These are phyloP conservation scores for Syndactyla subalaris DNA, from an alignment of 2,797 vertebrate species.

Conservation along the genomic window DNA sequence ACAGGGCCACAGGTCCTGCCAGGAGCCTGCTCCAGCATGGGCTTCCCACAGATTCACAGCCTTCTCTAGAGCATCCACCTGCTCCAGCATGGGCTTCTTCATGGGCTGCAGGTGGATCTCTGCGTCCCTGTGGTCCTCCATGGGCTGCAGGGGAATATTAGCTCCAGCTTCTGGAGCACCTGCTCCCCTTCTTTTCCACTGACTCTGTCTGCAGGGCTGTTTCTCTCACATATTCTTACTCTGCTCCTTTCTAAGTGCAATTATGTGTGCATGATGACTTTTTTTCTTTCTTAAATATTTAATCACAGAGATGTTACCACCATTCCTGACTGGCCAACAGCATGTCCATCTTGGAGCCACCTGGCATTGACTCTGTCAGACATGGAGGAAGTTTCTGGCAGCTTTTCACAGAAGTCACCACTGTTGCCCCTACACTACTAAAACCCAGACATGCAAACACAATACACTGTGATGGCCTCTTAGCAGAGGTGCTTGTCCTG, in stretches of 20 bases:
- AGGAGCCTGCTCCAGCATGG: background rate
- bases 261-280: background rate
- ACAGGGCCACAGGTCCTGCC: background rate
- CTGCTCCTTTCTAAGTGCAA: background rate
- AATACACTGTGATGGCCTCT: background rate
- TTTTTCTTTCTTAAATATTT: background rate
- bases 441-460: background rate
- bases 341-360: background rate
- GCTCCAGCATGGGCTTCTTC: background rate
- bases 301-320: background rate
- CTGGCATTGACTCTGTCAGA: background rate
- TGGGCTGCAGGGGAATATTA: rapidly evolving
- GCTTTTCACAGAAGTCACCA: background rate
- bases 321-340: rapidly evolving
- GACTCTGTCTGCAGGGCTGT: background rate
- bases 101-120: too few relatives aligned
- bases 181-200: background rate
- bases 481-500: background rate
- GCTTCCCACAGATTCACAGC: background rate
- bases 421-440: too few relatives aligned
- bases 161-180: rapidly evolving
- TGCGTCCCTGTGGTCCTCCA: too few relatives aligned
- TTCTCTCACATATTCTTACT: background rate
- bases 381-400: background rate
- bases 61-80: background rate